Evolutionary conservation across 1,140 invertebrate genomes (phyloP), one percentile per base, ranked within the genome.

Genomic region (Bemisia tabaci): DNA sequence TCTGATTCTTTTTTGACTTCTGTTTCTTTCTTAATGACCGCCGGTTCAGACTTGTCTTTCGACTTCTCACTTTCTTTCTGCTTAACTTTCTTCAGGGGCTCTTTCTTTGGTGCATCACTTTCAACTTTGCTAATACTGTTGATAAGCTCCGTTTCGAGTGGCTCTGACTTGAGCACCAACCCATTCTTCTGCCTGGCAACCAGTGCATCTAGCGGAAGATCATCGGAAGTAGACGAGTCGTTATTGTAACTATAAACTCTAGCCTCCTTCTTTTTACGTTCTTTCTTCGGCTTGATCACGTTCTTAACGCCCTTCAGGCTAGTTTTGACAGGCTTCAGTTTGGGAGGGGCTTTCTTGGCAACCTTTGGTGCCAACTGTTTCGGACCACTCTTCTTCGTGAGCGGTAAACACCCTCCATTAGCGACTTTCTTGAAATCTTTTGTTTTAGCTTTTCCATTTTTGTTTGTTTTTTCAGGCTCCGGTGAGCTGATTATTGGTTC

Each of bases 21-120:
- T 23, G 27, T 12, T 59, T 68, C 60, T 26, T 70, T 70, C 5
- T 22, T n/a, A 23, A 26, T 39, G 24, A 27, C 60, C 22, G 65
- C 64, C 12, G 64, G 62, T 62, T 67, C 59, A 22, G 68, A 58
- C 12, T 65, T 67, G 23, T 60, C 24, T n/a, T n/a, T n/a, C n/a
- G n/a, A n/a, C n/a, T n/a, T n/a, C 2, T 65, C 60, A 62, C 60
- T 62, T 26, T 63, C 62, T n/a, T 62, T 61, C 33, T 5, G 33
- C 5, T 48, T 17, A 48, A 48, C 33, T 9, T 9, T 17, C 17
- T 48, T 48, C 5, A 17, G 5, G 5, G 33, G 33, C 5, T 17
- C 5, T 48, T 48, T 48, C 33, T 48, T 48, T 17, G 33, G 33
- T 17, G 17, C 33, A 48, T 48, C 33, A 9, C 17, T 17, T 9